phyloP scores from a whole-genome alignment of 1,140 invertebrate species.

The Phocides pigmalion region DNA sequence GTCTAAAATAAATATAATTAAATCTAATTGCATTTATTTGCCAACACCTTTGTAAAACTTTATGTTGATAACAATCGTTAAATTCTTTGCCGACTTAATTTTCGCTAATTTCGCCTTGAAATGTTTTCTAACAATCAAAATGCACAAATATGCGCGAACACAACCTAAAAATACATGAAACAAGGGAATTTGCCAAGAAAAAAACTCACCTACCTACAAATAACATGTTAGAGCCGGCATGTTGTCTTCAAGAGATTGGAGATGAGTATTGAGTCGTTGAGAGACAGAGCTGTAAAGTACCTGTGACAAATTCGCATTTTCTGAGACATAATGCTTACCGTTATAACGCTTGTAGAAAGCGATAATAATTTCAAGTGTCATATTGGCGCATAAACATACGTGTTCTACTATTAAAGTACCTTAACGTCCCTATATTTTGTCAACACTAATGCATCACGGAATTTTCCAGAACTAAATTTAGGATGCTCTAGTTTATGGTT shows the following conservation, averaged over 20 bases:
- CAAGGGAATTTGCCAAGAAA: conserved; percentile 70
- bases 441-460: not conserved
- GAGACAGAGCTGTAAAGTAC: conserved; percentile 45
- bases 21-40: not conserved
- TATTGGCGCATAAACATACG: conserved; percentile 8
- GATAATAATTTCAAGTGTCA: conserved; percentile 25
- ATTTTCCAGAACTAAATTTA: not conserved
- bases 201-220: conserved; percentile 49
- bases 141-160: conserved; percentile 30
- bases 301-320: conserved; percentile 38
- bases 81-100: not conserved
- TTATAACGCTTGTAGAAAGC: conserved; percentile 15
- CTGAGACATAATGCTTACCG: too few species aligned
- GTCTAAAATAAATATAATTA: not conserved
- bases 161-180: conserved; percentile 61
- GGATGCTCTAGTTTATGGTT: too few species aligned
- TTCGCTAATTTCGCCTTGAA: conserved; percentile 15
- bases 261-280: conserved; percentile 47
- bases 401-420: not conserved
- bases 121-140: conserved; percentile 27
- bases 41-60: not conserved
- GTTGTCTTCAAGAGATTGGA: conserved; percentile 39
- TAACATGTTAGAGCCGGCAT: conserved; percentile 37
- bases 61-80: not conserved
- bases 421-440: not conserved